A percentile compares a stretch with the other conserved stretches of the same genome.
phyloP scores from a whole-genome alignment of 1,140 invertebrate genomes.

The Trichogramma pretiosum region DNA sequence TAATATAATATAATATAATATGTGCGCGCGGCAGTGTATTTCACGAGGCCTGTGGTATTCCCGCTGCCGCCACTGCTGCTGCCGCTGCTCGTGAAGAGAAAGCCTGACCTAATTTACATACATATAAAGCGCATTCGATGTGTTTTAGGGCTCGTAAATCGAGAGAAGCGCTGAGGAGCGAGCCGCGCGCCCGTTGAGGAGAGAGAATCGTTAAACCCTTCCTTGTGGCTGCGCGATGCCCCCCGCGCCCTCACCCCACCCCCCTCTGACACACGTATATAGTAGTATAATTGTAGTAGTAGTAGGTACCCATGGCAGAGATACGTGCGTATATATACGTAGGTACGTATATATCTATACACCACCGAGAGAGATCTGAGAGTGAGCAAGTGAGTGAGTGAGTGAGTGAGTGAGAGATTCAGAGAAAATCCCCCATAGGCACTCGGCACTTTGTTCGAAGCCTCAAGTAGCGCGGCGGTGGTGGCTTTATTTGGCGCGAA shows the following conservation, averaged over 20 bases:
- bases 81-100: no score
- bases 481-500: not conserved
- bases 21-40: no score
- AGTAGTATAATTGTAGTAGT: no score
- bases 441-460: constrained; percentile 14
- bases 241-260: constrained; percentile 29
- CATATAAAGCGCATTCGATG: constrained; percentile 48
- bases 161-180: no score
- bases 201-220: constrained; percentile 49
- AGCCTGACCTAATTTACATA: constrained; percentile 47
- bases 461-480: constrained; percentile 1
- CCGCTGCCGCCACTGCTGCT: no score
- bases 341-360: no score
- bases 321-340: no score
- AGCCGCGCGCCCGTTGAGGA: no score
- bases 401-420: not conserved
- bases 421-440: constrained; percentile 13
- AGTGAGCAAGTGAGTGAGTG: constrained; percentile 7
- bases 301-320: no score
- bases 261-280: constrained; percentile 19
- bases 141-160: constrained; percentile 48
- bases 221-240: constrained; percentile 32
- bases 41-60: no score
- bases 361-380: no score
- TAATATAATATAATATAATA: no score